Conservation (phyloP, 2,797 vertebrate species). For the Triplophysa yarkandensis region DNA sequence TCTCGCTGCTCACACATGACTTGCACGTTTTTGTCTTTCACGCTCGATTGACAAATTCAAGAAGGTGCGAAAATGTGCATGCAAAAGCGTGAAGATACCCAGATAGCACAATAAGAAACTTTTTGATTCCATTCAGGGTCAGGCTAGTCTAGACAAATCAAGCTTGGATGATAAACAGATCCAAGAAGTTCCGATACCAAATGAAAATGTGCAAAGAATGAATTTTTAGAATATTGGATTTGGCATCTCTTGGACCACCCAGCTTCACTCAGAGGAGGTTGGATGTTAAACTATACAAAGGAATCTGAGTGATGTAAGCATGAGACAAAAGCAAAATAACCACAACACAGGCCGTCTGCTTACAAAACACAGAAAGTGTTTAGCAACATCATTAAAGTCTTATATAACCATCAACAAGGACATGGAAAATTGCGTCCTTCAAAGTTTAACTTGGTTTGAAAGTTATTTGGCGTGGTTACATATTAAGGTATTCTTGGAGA, state of each 20-base stretch:
- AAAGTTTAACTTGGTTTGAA: neutral
- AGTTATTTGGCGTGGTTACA: neutral
- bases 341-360: neutral
- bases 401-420: slow-evolving; percentile 1
- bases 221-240: neutral
- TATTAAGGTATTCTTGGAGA: neutral
- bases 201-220: too few relatives aligned
- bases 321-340: slow-evolving; percentile 1
- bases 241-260: neutral
- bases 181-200: too few relatives aligned
- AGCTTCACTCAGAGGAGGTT: neutral
- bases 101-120: slow-evolving; percentile 34
- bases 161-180: slow-evolving; percentile 13
- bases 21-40: slow-evolving; percentile 23
- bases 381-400: neutral
- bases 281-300: slow-evolving; percentile 7
- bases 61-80: slow-evolving; percentile 54
- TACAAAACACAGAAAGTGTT: neutral
- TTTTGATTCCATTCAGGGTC: slow-evolving; percentile 27
- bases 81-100: slow-evolving; percentile 35
- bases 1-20: slow-evolving; percentile 1
- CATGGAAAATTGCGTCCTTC: neutral
- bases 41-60: slow-evolving; percentile 56
- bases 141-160: slow-evolving; percentile 5
- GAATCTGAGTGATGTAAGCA: neutral